A percentile compares a stretch with the other conserved stretches of the same genome.
Conservation (phyloP, 2,113 vertebrate genomes). For the Plestiodon gilberti region DNA sequence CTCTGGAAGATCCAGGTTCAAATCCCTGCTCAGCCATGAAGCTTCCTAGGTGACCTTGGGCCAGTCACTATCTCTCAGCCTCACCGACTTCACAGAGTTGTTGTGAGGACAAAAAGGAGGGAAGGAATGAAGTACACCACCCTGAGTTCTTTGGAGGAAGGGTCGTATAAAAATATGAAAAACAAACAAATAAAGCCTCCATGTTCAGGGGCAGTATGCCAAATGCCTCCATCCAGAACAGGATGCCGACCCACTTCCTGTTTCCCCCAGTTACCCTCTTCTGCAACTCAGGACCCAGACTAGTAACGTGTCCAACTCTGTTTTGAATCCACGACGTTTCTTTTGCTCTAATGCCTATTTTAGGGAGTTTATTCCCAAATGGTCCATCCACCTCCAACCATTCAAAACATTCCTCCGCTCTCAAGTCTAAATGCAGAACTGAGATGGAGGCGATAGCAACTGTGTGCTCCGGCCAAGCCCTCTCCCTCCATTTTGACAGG, state of each 20-base stretch:
- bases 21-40: no score
- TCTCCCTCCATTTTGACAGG: constrained; percentile 48
- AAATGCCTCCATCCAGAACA: neutral
- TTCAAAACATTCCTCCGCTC: constrained; percentile 28
- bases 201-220: no score
- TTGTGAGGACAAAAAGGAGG: no score
- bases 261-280: neutral
- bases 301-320: neutral
- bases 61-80: no score
- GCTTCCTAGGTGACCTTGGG: no score
- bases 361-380: neutral
- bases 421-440: constrained; percentile 41
- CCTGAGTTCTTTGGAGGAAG: no score
- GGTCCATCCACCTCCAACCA: neutral
- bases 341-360: constrained; percentile 6
- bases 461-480: neutral
- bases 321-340: neutral
- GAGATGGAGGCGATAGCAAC: constrained; percentile 36
- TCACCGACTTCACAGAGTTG: no score
- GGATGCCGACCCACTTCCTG: neutral
- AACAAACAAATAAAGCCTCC: no score
- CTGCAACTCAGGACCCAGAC: neutral
- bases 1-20: no score
- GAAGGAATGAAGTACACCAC: no score
- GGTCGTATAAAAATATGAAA: no score